Percentiles rank a stretch among this genome's conserved stretches.
Conservation (phyloP, 1,140 invertebrate species). For the Nymphalis io region DNA sequence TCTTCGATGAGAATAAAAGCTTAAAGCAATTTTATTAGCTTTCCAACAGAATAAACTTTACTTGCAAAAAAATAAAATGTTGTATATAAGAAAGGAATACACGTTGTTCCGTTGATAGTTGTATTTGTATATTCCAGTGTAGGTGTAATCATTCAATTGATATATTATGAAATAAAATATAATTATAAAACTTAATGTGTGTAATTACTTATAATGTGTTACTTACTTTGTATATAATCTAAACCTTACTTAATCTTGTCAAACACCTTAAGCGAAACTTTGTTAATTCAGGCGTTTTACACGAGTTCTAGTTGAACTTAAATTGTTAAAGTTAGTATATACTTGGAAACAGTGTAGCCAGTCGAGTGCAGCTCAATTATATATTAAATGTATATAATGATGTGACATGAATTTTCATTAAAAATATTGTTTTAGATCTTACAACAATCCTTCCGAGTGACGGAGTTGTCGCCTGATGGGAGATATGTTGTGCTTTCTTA, state of each 20-base stretch:
- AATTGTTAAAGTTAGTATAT: constrained; percentile 17
- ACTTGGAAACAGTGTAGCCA: neutral
- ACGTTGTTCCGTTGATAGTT: too few species aligned
- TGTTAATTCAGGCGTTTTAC: constrained; percentile 18
- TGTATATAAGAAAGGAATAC: too few species aligned
- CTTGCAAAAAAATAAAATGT: too few species aligned
- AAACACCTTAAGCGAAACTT: constrained; percentile 21
- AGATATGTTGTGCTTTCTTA: constrained; percentile 56
- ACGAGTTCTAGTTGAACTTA: constrained; percentile 38
- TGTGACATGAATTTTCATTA: neutral
- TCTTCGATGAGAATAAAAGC: too few species aligned
- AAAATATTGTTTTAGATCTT: constrained; percentile 53
- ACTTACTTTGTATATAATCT: neutral
- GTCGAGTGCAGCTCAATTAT: constrained; percentile 2
- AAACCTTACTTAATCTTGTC: constrained; percentile 11
- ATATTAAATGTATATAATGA: constrained; percentile 9
- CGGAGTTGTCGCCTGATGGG: constrained; percentile 53
- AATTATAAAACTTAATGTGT: too few species aligned
- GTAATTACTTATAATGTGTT: too few species aligned
- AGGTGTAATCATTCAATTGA: too few species aligned
- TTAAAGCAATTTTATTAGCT: too few species aligned
- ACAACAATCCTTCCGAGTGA: constrained; percentile 58
- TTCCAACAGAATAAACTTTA: too few species aligned
- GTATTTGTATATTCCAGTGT: too few species aligned
- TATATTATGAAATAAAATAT: too few species aligned